Evolutionary conservation across 2,797 vertebrate genomes (phyloP).

Genomic region (Diceros bicornis): DNA sequence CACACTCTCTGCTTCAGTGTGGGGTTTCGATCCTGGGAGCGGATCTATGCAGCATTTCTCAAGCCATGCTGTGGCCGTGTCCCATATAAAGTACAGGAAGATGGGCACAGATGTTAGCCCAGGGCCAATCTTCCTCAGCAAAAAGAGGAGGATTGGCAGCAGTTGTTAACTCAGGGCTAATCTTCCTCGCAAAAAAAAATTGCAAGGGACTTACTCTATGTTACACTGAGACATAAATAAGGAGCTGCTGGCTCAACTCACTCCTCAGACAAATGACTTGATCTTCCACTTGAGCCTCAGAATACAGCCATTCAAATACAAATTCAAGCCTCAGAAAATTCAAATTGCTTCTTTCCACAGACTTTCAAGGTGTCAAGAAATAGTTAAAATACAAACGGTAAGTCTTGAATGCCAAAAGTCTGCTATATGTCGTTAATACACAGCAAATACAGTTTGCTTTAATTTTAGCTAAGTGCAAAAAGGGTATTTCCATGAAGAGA

Average conservation of each 20-base stretch:
- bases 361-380: constrained; percentile 25
- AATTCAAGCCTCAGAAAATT: constrained; percentile 37
- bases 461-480: constrained; percentile 27
- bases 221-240: background rate
- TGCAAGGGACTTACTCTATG: background rate
- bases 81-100: too few relatives aligned
- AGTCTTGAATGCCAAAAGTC: background rate
- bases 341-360: background rate
- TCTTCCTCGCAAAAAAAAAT: background rate
- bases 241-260: background rate
- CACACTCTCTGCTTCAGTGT: too few relatives aligned
- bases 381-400: background rate
- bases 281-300: background rate
- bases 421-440: background rate
- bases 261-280: background rate
- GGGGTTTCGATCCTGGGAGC: too few relatives aligned
- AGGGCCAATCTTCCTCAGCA: too few relatives aligned
- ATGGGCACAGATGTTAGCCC: too few relatives aligned
- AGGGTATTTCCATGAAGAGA: background rate
- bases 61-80: too few relatives aligned
- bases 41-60: too few relatives aligned
- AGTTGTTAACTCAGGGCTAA: too few relatives aligned
- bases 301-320: background rate
- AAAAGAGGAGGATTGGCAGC: too few relatives aligned
- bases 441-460: background rate